Conservation (phyloP, 2,888 invertebrate species). For the Lagria hirta region DNA sequence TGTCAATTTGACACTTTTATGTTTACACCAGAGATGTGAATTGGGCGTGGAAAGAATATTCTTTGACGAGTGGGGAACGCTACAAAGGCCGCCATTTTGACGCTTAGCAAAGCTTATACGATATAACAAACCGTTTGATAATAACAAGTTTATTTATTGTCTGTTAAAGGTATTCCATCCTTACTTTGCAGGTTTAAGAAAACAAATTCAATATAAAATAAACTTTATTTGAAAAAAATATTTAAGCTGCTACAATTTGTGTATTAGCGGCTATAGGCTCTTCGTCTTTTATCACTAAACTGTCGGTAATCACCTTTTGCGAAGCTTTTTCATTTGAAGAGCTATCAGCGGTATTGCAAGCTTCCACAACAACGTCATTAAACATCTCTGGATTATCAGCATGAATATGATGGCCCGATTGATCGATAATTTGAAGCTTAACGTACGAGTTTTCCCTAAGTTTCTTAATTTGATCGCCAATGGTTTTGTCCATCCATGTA, state of each 20-base stretch:
- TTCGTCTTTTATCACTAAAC: not conserved
- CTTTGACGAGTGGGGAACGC: no score
- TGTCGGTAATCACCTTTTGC: not conserved
- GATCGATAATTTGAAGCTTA: conserved; percentile 78
- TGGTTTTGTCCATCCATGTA: conserved; percentile 90
- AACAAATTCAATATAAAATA: no score
- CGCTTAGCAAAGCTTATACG: no score
- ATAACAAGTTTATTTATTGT: no score
- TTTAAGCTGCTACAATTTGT: not conserved
- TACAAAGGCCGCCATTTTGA: no score
- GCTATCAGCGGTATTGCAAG: conserved; percentile 55
- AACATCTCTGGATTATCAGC: conserved; percentile 87
- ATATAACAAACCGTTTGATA: no score
- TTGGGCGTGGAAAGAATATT: no score
- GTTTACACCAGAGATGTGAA: no score
- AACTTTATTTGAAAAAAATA: no score
- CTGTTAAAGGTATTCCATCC: no score
- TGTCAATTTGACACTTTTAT: no score
- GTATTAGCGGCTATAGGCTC: not conserved
- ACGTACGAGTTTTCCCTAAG: conserved; percentile 69
- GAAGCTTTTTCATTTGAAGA: not conserved
- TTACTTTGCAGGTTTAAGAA: no score
- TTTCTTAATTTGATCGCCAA: conserved; percentile 75
- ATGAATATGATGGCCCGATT: conserved; percentile 95
- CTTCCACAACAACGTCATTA: conserved; percentile 76